phyloP scores from a whole-genome alignment of 92 coral and sea anemone species.

The Muricea muricata region DNA sequence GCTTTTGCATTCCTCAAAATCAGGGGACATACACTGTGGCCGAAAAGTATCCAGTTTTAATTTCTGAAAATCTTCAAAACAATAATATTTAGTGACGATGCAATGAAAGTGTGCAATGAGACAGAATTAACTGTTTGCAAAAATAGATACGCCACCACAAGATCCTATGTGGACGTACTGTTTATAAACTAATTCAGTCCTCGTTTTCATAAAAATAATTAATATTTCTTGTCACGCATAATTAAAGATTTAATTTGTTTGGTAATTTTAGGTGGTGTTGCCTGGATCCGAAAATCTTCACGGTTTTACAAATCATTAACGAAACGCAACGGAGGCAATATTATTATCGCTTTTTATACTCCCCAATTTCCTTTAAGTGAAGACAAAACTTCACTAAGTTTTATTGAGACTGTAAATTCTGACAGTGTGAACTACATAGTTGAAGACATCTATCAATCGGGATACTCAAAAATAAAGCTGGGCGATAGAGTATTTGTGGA shows the following conservation, averaged over 20 bases:
- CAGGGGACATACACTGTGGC: too few relatives aligned
- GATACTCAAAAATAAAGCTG: background rate
- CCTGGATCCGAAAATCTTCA: constrained; percentile 13
- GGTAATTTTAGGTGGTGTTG: background rate
- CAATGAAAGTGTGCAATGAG: too few relatives aligned
- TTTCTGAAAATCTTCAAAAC: too few relatives aligned
- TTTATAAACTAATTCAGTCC: too few relatives aligned
- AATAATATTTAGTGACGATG: too few relatives aligned
- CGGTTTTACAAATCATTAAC: background rate
- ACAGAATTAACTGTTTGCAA: too few relatives aligned
- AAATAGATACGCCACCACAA: too few relatives aligned
- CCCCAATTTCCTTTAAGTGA: background rate
- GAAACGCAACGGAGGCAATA: background rate
- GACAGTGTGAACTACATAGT: background rate
- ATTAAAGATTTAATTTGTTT: too few relatives aligned
- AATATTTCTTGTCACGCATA: too few relatives aligned
- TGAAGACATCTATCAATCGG: background rate
- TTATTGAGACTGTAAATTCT: background rate
- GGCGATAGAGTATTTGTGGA: background rate
- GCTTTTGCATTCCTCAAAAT: too few relatives aligned
- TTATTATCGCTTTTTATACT: background rate
- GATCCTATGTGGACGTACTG: too few relatives aligned
- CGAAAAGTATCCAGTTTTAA: too few relatives aligned
- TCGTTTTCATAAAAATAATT: background rate
- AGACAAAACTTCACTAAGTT: background rate